Evolutionary conservation across 2,113 vertebrate species (phyloP).

Genomic region (Dunckerocampus dactyliophorus): DNA sequence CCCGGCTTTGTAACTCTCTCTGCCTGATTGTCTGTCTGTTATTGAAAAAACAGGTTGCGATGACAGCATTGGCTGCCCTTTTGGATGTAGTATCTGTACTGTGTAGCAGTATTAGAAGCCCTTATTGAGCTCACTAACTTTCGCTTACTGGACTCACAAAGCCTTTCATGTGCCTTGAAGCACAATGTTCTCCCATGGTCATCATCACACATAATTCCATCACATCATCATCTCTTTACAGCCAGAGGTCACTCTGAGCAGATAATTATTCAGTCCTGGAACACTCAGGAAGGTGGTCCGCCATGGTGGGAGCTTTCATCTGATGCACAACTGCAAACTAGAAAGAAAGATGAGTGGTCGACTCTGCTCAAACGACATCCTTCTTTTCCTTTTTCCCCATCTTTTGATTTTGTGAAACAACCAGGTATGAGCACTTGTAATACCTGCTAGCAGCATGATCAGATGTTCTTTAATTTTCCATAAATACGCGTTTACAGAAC

Average conservation of each 20-base stretch:
- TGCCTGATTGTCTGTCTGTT: slow-evolving; percentile 3
- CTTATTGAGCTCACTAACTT: slow-evolving; percentile 40
- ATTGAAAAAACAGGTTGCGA: neutral
- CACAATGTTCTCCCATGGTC: slow-evolving; percentile 9
- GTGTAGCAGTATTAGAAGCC: neutral
- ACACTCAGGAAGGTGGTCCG: slow-evolving; percentile 26
- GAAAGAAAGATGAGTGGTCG: slow-evolving; percentile 45
- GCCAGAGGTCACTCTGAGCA: slow-evolving; percentile 39
- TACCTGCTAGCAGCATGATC: no score
- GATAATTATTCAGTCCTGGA: slow-evolving; percentile 29
- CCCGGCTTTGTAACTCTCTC: slow-evolving; percentile 6
- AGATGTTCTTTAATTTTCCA: neutral
- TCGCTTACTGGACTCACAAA: slow-evolving; percentile 21
- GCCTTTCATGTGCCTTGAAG: slow-evolving; percentile 36
- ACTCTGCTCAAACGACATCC: slow-evolving; percentile 28
- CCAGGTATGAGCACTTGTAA: slow-evolving; percentile 47
- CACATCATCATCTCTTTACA: slow-evolving; percentile 51
- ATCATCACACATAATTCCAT: slow-evolving; percentile 30
- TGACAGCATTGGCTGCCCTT: neutral
- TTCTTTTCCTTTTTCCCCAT: slow-evolving; percentile 34
- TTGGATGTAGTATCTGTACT: slow-evolving; percentile 1
- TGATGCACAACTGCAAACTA: slow-evolving; percentile 20
- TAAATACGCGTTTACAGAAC: no score
- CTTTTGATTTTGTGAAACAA: slow-evolving; percentile 35
- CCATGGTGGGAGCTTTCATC: slow-evolving; percentile 22